These are phyloP conservation scores for Ardeotis arabs DNA, from an alignment of 2,113 vertebrate genomes.

Conservation along the genomic window DNA sequence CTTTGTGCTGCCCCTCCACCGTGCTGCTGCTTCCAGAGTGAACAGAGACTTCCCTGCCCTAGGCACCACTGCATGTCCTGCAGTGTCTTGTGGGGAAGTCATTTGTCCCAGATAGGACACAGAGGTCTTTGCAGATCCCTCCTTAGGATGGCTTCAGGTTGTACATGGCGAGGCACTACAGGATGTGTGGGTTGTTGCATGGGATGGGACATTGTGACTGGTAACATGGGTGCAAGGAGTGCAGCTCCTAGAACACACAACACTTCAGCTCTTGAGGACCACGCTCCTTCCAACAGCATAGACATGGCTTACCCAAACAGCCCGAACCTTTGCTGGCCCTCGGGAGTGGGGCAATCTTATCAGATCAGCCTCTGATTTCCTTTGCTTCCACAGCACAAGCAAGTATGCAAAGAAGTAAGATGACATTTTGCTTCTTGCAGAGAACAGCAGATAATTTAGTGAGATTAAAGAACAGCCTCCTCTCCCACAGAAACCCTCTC, in stretches of 20 bases:
- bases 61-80: neutral
- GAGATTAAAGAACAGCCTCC: conserved; percentile 20
- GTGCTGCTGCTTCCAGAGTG: neutral
- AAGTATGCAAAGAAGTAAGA: conserved; percentile 14
- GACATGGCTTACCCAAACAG: neutral
- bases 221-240: neutral
- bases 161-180: neutral
- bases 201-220: neutral
- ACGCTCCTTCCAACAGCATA: neutral
- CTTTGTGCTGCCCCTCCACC: neutral
- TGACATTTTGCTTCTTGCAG: conserved; percentile 48
- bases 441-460: conserved; percentile 29
- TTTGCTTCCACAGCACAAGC: conserved; percentile 4
- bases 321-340: neutral
- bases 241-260: rapidly evolving
- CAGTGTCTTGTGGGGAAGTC: neutral
- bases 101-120: neutral
- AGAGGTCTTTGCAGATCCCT: neutral
- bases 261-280: neutral
- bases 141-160: neutral
- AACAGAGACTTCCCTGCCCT: neutral
- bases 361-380: conserved; percentile 20
- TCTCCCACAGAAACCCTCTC: neutral
- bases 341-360: neutral
- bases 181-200: neutral